Evolutionary conservation across 2,888 invertebrate species (phyloP), one percentile per base, ranked within the genome.

Genomic region (Tiliacea citrago): DNA sequence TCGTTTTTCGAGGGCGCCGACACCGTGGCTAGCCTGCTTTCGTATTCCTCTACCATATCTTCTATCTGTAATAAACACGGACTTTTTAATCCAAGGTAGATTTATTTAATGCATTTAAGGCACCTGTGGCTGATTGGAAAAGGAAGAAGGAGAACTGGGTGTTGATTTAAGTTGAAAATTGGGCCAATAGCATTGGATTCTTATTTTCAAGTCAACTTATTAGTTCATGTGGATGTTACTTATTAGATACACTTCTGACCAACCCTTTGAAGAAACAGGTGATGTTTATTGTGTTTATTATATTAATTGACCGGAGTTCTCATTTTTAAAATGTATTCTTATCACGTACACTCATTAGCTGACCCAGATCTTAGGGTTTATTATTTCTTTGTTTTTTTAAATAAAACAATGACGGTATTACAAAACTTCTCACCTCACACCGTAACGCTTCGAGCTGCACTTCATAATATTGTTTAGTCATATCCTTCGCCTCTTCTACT

Each of bases 31-130:
- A 95, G 75, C 62, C 85, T 85, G n/a, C 82, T 88, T 63, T 96
- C 95, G 47, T 95, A 94, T 55, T 95, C 95, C 71, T 95, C 94
- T 2, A 77, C 81, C 91, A 94, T 91, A 13, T 95, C 95, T 1
- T 94, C 91, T 91, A 94, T 95, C 96, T 96, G 21, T 16, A 73
- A 42, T 47, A 57, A 47, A 42, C 53, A 53, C 21, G 10, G 21
- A 51, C 21, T 51, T 51, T 51, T 18, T 21, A 51, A 51, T 51
- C 51, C 9, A 53, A 12, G n/a, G n/a, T 53, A n/a, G n/a, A 53
- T 53, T 51, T 53, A 53, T 12, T 53, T 53, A 12, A n/a, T 53
- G n/a, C 53, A 51, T 53, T 53, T 53, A 53, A n/a, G 53, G n/a
- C 53, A 39, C 39, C 12, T 53, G n/a, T 2, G 18, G 49, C 18